Evolutionary conservation across 2,113 vertebrate species (phyloP).

Genomic region (Sus scrofa): DNA sequence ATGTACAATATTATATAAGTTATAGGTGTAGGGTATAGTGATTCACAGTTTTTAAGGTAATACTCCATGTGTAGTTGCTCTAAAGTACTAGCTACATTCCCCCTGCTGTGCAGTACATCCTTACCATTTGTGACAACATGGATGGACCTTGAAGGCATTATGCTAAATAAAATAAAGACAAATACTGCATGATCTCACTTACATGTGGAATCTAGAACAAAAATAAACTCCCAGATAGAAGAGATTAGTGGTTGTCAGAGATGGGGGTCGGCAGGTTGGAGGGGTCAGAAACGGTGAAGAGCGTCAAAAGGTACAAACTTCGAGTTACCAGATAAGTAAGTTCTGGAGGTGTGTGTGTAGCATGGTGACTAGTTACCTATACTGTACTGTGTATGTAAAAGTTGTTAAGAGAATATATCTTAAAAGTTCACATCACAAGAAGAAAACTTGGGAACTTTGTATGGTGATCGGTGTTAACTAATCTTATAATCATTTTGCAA

Average conservation of each 20-base stretch:
- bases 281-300: no score
- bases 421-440: not conserved
- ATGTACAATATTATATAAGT: not conserved
- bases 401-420: not conserved
- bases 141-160: not conserved
- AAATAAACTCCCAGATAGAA: not conserved
- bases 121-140: not conserved
- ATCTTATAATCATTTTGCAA: not conserved
- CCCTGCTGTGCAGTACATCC: not conserved
- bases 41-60: not conserved
- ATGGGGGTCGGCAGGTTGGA: not conserved
- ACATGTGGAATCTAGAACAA: not conserved
- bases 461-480: not conserved
- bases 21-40: not conserved
- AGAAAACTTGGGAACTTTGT: not conserved
- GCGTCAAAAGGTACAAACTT: not conserved
- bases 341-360: not conserved
- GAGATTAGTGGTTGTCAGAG: not conserved
- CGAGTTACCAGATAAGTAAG: not conserved
- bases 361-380: not conserved
- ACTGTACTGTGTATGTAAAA: not conserved
- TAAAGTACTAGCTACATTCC: not conserved
- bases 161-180: not conserved
- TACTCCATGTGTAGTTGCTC: not conserved
- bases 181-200: not conserved